These are phyloP conservation scores for Clarias fuscus DNA, from an alignment of 2,797 vertebrate genomes.

Conservation along the genomic window DNA sequence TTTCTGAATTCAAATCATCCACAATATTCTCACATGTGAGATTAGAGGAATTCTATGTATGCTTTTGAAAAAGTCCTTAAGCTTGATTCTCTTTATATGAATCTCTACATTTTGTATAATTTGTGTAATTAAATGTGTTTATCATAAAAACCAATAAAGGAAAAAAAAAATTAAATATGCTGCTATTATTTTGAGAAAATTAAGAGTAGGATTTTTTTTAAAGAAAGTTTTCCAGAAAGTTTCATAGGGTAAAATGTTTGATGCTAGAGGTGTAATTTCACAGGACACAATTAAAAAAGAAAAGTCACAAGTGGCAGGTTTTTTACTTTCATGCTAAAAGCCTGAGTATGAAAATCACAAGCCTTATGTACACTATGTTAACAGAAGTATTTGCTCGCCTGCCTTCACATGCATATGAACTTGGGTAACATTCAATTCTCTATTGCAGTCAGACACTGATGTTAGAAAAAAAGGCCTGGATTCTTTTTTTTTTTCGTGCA, in stretches of 20 bases:
- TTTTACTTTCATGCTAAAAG: neutral
- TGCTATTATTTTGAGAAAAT: neutral
- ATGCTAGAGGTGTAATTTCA: neutral
- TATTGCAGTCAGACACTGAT: no score
- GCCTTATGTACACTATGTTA: neutral
- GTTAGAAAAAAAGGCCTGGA: no score
- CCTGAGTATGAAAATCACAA: neutral
- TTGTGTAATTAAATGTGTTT: conserved; percentile 20
- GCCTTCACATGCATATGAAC: no score
- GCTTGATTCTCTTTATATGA: neutral
- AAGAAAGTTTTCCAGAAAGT: neutral
- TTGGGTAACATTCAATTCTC: no score
- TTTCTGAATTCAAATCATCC: neutral
- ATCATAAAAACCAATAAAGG: conserved; percentile 32
- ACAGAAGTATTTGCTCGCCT: no score
- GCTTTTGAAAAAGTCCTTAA: no score
- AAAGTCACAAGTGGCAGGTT: neutral
- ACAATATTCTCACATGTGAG: no score
- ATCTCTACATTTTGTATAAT: conserved; percentile 38
- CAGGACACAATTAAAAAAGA: no score
- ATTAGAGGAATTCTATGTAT: neutral
- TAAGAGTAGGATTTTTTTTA: neutral
- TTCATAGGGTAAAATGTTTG: neutral
- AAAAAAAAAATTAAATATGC: neutral
- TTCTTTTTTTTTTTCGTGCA: neutral